A percentile compares a stretch with the other conserved stretches of the same genome.
These are phyloP conservation scores for Hemiprocne comata DNA, from an alignment of 2,113 vertebrate species.

Conservation along the genomic window DNA sequence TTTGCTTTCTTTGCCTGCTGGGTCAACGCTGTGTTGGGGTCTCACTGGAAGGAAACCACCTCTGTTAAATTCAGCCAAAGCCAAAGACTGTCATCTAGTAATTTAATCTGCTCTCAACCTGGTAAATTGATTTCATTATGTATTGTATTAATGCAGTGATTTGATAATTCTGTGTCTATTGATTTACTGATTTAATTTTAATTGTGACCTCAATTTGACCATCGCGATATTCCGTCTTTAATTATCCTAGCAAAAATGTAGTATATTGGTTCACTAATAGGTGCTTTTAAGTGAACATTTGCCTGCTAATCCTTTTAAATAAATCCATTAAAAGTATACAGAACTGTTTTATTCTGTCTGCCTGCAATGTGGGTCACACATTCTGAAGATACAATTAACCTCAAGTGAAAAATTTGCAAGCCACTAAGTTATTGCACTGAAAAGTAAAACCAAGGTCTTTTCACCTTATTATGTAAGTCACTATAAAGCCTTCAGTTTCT, in stretches of 20 bases:
- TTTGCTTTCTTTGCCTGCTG: not conserved
- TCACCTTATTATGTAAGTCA: not conserved
- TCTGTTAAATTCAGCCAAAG: not conserved
- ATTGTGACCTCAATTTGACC: slow-evolving; percentile 13
- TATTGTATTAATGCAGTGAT: not conserved
- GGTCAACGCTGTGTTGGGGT: not conserved
- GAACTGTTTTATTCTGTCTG: not conserved
- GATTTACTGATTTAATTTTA: slow-evolving; percentile 58
- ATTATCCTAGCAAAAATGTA: not conserved
- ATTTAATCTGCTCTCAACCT: not conserved
- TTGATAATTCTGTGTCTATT: not conserved
- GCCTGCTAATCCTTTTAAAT: slow-evolving; percentile 40
- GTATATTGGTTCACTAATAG: slow-evolving; percentile 11
- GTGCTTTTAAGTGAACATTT: not conserved
- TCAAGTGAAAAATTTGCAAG: slow-evolving; percentile 33
- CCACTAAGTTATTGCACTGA: not conserved
- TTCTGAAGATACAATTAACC: slow-evolving; percentile 53
- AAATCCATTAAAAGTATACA: slow-evolving; percentile 31
- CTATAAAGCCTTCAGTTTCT: not conserved
- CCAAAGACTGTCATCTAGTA: not conserved
- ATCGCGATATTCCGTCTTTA: not conserved
- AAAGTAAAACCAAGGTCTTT: slow-evolving; percentile 41
- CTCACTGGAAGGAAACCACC: not conserved
- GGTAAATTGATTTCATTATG: not conserved
- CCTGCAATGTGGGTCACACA: fast-evolving